A percentile compares a stretch with the other conserved stretches of the same genome.
Evolutionary conservation across 2,888 invertebrate genomes (phyloP).

Genomic region (Craniophora ligustri): DNA sequence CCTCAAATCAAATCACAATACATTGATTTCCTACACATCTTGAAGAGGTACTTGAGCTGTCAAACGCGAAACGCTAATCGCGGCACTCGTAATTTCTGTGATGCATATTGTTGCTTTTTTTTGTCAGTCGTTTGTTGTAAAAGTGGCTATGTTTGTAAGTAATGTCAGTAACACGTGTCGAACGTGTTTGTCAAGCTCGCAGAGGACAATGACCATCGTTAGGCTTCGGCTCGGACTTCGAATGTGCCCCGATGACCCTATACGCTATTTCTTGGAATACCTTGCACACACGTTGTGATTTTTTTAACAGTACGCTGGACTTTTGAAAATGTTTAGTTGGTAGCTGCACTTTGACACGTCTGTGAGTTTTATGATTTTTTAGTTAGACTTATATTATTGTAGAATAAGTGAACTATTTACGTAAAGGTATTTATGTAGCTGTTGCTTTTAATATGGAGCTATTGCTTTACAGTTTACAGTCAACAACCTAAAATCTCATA

Average conservation of each 20-base stretch:
- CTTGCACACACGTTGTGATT: conserved; percentile 32
- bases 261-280: conserved; percentile 56
- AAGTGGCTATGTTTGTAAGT: conserved; percentile 1
- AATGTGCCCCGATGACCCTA: conserved; percentile 65
- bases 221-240: conserved; percentile 52
- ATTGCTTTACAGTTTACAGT: too few species aligned
- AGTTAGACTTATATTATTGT: too few species aligned
- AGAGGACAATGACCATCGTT: conserved; percentile 78
- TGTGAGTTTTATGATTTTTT: too few species aligned
- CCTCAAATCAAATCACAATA: not conserved
- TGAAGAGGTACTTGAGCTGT: conserved; percentile 7
- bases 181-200: conserved; percentile 50
- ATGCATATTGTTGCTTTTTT: conserved; percentile 10
- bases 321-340: not conserved
- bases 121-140: conserved; percentile 9
- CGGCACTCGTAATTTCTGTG: not conserved
- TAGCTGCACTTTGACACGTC: too few species aligned
- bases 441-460: too few species aligned
- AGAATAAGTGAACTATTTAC: not conserved
- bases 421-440: too few species aligned
- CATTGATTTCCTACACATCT: conserved; percentile 1
- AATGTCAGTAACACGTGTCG: conserved; percentile 22
- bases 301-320: not conserved
- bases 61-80: conserved; percentile 21
- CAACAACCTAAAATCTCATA: too few species aligned